A percentile compares a stretch with the other conserved stretches of the same genome.
Evolutionary conservation across 2,888 invertebrate species (phyloP).

Genomic region (Oligia strigilis): DNA sequence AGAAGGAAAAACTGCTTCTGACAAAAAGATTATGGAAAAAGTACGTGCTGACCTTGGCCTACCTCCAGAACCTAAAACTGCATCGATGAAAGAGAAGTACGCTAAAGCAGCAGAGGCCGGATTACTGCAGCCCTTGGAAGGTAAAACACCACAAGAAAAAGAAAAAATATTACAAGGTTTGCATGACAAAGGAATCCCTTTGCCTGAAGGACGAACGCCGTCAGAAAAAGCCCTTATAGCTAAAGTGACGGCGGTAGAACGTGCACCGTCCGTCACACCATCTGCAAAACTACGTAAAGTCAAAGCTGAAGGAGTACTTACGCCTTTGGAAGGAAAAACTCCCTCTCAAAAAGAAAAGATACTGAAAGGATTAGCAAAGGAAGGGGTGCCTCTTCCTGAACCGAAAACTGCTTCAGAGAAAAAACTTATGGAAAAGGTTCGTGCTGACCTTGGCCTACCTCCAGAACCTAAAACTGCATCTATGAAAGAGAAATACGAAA

Average conservation of each 20-base stretch:
- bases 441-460: too few species aligned
- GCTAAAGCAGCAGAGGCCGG: not conserved
- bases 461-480: too few species aligned
- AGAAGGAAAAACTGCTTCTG: too few species aligned
- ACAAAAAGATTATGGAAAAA: too few species aligned
- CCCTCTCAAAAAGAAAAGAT: not conserved
- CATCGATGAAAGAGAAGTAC: constrained; percentile 15
- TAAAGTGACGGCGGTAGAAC: not conserved
- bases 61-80: constrained; percentile 15
- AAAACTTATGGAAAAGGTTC: too few species aligned
- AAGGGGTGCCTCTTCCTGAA: not conserved
- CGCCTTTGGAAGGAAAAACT: not conserved
- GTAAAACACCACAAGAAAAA: constrained; percentile 12
- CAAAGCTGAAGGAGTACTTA: not conserved
- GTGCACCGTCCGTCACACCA: rapidly evolving
- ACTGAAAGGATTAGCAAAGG: not conserved
- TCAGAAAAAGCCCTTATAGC: constrained; percentile 6
- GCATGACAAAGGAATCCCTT: constrained; percentile 9
- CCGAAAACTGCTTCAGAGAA: not conserved
- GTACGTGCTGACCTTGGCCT: constrained; percentile 15
- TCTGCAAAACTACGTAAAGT: not conserved
- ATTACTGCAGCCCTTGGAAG: constrained; percentile 10
- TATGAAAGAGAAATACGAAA: constrained; percentile 49
- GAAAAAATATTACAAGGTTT: constrained; percentile 15
- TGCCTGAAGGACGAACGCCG: constrained; percentile 6